A percentile compares a stretch with the other conserved stretches of the same genome.
These are phyloP conservation scores for Lucifuga dentata DNA, from an alignment of 2,113 vertebrate species.

Conservation along the genomic window DNA sequence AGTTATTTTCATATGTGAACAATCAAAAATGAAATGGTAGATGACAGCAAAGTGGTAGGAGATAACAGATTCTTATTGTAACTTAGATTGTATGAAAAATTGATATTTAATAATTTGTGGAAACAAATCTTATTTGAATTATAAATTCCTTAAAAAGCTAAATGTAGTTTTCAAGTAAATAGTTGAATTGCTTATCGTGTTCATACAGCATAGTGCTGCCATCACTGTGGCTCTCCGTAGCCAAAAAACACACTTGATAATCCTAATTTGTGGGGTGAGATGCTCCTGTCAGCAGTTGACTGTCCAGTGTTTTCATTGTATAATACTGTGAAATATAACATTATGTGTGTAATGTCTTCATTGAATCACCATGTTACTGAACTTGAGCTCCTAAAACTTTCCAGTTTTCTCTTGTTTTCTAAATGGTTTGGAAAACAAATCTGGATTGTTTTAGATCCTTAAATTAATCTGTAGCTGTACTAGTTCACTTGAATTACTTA, in stretches of 20 bases:
- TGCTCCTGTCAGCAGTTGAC: not conserved
- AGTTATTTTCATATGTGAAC: too few relatives aligned
- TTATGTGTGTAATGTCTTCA: slow-evolving; percentile 23
- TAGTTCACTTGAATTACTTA: slow-evolving; percentile 54
- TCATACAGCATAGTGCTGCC: not conserved
- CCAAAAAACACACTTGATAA: slow-evolving; percentile 5
- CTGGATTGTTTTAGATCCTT: slow-evolving; percentile 25
- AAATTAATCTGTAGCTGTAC: slow-evolving; percentile 10
- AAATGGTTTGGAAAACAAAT: slow-evolving; percentile 16
- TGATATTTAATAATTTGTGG: too few relatives aligned
- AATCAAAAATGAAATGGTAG: slow-evolving; percentile 10
- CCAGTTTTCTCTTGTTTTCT: slow-evolving; percentile 16
- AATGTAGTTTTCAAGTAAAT: too few relatives aligned
- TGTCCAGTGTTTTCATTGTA: slow-evolving; percentile 24
- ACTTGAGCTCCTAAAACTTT: slow-evolving; percentile 44
- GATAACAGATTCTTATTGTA: not conserved
- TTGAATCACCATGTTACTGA: slow-evolving; percentile 11
- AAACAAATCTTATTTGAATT: too few relatives aligned
- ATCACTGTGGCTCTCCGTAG: not conserved
- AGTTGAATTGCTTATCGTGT: too few relatives aligned
- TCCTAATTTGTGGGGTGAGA: not conserved
- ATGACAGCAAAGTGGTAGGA: too few relatives aligned
- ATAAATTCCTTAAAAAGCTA: too few relatives aligned
- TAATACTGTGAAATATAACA: slow-evolving; percentile 28
- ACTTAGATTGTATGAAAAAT: too few relatives aligned